Conservation (phyloP, 1,140 invertebrate genomes). For the Hesperophylax magnus region DNA sequence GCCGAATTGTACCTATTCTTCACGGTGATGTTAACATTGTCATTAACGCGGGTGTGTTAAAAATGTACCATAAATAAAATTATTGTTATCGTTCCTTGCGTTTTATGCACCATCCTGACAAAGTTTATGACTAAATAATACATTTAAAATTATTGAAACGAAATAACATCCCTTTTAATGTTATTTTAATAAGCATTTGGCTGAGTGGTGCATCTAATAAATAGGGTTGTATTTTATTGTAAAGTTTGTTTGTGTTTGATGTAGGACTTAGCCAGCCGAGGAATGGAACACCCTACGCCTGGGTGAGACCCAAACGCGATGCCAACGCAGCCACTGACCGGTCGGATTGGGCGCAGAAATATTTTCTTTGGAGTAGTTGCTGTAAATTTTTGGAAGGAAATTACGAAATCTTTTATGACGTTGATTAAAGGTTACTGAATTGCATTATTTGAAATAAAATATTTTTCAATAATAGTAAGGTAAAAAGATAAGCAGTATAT, state of each 20-base stretch:
- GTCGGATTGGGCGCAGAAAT: too few species aligned
- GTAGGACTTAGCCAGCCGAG: too few species aligned
- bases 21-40: neutral
- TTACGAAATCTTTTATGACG: too few species aligned
- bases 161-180: conserved; percentile 8
- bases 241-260: too few species aligned
- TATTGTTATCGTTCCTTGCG: neutral
- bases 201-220: neutral
- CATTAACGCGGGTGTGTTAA: neutral
- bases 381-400: neutral
- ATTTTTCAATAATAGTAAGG: too few species aligned
- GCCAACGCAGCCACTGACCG: too few species aligned
- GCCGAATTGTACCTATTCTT: neutral
- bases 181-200: conserved; percentile 3
- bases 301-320: too few species aligned
- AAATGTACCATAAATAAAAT: conserved; percentile 6
- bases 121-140: conserved; percentile 14
- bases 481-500: too few species aligned
- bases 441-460: too few species aligned
- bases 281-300: too few species aligned
- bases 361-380: neutral
- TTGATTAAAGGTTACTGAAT: too few species aligned
- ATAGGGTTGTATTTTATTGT: conserved; percentile 10
- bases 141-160: conserved; percentile 19
- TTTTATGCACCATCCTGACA: conserved; percentile 8